Base-by-base conservation (phyloP, 2,113 vertebrate species). In the Daphoenositta chrysoptera region DNA sequence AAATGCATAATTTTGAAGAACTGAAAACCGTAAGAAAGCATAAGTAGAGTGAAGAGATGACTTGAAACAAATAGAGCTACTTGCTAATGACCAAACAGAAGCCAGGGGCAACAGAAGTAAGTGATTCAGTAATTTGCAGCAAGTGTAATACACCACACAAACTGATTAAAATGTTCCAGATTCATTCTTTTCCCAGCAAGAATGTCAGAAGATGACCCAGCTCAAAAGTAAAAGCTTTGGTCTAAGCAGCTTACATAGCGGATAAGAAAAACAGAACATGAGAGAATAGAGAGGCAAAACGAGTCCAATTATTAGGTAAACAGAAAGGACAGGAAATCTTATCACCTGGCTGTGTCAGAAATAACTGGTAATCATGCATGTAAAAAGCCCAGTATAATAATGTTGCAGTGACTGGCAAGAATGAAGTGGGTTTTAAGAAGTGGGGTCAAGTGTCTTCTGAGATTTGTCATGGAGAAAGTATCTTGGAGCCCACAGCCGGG, bases 151-250 rank as follows among this genome's bases (percentile, higher is more conserved):
- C 57, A 68, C 23, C 50, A 61, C 35, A 70, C 26, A 71, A 66
- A 73, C 39, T 58, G 80, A 83, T 76, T 84, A 78, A 95, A 91
- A 58, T 30, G 27, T 71, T 78, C 64, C 77, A 71, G 65, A 87
- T 68, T 88, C 20, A 60, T 76, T 89, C 77, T 64, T 79, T 75
- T 77, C 20, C 30, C 51, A 44, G 22, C 11, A 77, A 77, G 63
- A 86, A 63, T 75, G 37, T 72, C 61, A 89, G 44, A 71, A 87
- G 73, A 87, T 89, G 69, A 85, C 73, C 28, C 48, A 75, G 91
- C 45, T 87, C 89, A 94, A 79, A 93, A 94, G 73, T 39, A 90
- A 90, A 92, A 91, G 61, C 89, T 87, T 47, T 71, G 68, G 68
- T 81, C 70, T 92, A 84, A 94, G 81, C 65, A 91, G 87, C 87